Base-by-base conservation (phyloP, 2,797 vertebrate species). In the Darevskia mixta region DNA sequence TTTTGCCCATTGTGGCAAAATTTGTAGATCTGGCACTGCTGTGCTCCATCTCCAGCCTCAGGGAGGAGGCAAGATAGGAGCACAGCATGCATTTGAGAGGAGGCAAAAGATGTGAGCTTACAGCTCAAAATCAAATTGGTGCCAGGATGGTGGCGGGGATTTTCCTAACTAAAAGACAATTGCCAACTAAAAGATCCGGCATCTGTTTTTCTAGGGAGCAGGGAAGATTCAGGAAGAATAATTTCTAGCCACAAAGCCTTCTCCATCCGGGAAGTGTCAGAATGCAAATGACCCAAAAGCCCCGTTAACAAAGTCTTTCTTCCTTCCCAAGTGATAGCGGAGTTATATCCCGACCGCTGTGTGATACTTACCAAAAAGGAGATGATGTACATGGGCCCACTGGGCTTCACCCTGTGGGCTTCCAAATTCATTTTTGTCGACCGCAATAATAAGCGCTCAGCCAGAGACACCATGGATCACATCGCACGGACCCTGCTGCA, bases 281-380 rank as follows among this genome's bases (percentile, higher is more conserved):
- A 8, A 11, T 45, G 18, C 27, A 13, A 66, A 23, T 4, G 58
- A n/a, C 13, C 35, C 35, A 4, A 5, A 45, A 49, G 15, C n/a
- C 73, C 45, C 11, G 45, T 20, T 77, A 8, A 6, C 9, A n/a
- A 76, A 29, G 8, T 29, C 2, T 49, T 82, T 35, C n/a, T 38
- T 67, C 49, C 10, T 82, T 76, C 32, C 38, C 32, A 29, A 87
- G 86, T 41, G 15, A 87, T 87, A 80, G 43, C 29, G 43, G 80
- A 87, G 43, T 18, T 87, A 18, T 8, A 82, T 2, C 86, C 86
- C 15, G 43, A 83, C 4, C 25, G 86, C 4, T 87, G 80, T 55
- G 80, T 83, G 43, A n/a, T 61, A 6, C 32, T 87, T 29, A 73
- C 72, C 80, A 87, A 87, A 83, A 87, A 77, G 32, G 86, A 87